Base-by-base conservation (phyloP, 1,140 invertebrate species). In the Drosophila repleta region DNA sequence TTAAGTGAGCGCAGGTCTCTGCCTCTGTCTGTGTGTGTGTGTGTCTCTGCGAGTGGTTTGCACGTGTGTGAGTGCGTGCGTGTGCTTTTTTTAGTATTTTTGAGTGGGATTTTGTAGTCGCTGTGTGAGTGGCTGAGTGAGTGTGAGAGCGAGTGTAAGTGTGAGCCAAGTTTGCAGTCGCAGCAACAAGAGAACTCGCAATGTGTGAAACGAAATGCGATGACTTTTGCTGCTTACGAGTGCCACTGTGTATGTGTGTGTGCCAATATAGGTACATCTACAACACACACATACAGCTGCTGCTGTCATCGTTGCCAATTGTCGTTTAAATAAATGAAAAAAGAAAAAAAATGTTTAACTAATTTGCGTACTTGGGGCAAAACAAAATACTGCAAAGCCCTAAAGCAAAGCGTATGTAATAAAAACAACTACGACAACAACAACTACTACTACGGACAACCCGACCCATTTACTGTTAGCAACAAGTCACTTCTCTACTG, bases 341-440 rank as follows among this genome's bases (percentile, higher is more conserved):
- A 46, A 55, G 35, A 18, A 45, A 46, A 55, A 46, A 18, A 45
- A 8, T 1, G 51, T 43, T 65, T 46, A 65, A 65, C 62, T 58
- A 65, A 71, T 71, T 71, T 71, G 53, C 53, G 61, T 71, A 58
- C 35, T 71, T 52, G 35, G 13, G 35, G 58, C 51, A 37, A 53
- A 29, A 7, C 2, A 29, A 43, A 70, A 63, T n/a, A 11, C 21
- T 15, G 15, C 24, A 45, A 60, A 29, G 43, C 45, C n/a, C 21
- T 10, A 7, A 52, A n/a, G 8, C 32, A 32, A 10, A 57, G 3
- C 32, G 20, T 13, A 20, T 24, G 26, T 21, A 18, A 49, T 37
- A 45, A 13, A 55, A 29, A 45, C 17, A 52, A 48, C 10, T 55
- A 32, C 17, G n/a, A 46, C 39, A 20, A 45, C 61, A n/a, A n/a